These are phyloP conservation scores for Patella vulgata DNA, from an alignment of 1,140 invertebrate species.

Conservation along the genomic window DNA sequence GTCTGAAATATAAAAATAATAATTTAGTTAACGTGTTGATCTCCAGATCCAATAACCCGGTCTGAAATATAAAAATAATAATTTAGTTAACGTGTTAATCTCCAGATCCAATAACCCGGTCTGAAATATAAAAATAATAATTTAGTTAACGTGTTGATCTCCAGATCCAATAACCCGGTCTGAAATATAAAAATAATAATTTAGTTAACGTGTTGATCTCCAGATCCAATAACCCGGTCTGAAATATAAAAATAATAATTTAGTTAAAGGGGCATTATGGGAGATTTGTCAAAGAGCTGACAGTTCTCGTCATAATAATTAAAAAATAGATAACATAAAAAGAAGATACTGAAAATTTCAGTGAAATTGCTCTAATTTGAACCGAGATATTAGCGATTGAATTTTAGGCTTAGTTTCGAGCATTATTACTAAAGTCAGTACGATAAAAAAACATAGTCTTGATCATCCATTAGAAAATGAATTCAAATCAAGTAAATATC, in stretches of 20 bases:
- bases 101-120: constrained; percentile 95
- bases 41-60: constrained; percentile 94
- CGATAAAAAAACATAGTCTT: too few relatives aligned
- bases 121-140: constrained; percentile 80
- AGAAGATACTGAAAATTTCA: too few relatives aligned
- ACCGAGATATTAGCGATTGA: too few relatives aligned
- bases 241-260: constrained; percentile 19
- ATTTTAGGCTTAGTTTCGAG: too few relatives aligned
- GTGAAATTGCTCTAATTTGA: too few relatives aligned
- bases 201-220: constrained; percentile 97
- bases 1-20: constrained; percentile 80
- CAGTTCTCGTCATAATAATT: too few relatives aligned
- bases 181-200: constrained; percentile 55
- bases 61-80: constrained; percentile 59
- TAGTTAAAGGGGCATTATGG: too few relatives aligned
- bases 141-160: constrained; percentile 96
- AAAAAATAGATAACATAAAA: too few relatives aligned
- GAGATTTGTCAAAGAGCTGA: too few relatives aligned
- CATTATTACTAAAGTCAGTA: too few relatives aligned
- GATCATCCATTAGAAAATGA: too few relatives aligned
- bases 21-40: constrained; percentile 96
- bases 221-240: constrained; percentile 91
- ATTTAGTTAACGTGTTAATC: constrained; percentile 95
- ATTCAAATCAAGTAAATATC: too few relatives aligned
- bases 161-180: constrained; percentile 92